Conservation (phyloP, 2,113 vertebrate genomes). For the Paratilapia polleni region DNA sequence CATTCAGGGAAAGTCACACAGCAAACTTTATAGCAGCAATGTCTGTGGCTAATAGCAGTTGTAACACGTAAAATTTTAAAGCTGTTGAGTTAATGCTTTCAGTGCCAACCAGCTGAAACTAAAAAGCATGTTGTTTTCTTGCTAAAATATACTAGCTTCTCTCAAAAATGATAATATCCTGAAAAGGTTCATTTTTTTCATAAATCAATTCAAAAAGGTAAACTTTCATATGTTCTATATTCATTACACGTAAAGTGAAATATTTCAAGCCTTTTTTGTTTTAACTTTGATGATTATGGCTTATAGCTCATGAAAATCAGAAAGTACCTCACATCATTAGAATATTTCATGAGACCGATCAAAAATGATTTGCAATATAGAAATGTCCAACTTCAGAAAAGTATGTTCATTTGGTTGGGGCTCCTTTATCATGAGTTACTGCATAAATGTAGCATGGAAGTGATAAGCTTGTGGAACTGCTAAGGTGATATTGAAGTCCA, state of each 20-base stretch:
- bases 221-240: not conserved
- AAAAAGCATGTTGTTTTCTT: fast-evolving
- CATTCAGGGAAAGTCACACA: conserved; percentile 18
- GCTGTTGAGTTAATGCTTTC: not conserved
- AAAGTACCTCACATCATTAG: not conserved
- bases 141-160: not conserved
- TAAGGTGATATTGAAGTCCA: not conserved
- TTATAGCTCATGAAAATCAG: not conserved
- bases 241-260: not conserved
- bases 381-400: too few relatives aligned
- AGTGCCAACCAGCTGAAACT: not conserved
- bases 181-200: not conserved
- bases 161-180: not conserved
- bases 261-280: not conserved
- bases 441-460: not conserved
- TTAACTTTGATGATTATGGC: not conserved
- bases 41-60: not conserved
- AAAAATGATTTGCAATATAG: not conserved
- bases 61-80: not conserved
- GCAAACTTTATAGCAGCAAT: not conserved
- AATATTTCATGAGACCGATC: not conserved
- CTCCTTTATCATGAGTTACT: not conserved
- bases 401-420: not conserved
- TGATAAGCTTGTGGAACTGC: not conserved
- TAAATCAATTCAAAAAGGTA: not conserved